A percentile compares a stretch with the other conserved stretches of the same genome.
These are phyloP conservation scores for Tetropium fuscum DNA, from an alignment of 2,888 invertebrate species.

Conservation along the genomic window DNA sequence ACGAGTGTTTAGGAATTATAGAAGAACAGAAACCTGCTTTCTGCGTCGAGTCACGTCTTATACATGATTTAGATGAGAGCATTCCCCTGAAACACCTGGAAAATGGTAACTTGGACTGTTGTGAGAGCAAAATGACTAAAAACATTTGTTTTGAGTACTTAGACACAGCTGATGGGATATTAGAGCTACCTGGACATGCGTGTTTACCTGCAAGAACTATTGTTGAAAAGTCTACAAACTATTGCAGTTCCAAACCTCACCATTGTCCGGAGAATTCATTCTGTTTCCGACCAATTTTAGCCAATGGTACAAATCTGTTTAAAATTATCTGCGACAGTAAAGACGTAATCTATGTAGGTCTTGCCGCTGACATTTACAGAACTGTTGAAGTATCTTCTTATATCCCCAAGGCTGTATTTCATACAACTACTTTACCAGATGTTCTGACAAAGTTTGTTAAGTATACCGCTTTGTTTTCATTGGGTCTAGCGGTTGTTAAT, in stretches of 20 bases:
- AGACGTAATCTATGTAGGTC: slow-evolving; percentile 85
- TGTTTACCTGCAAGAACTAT: slow-evolving; percentile 88
- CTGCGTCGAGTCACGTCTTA: slow-evolving; percentile 80
- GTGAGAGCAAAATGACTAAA: slow-evolving; percentile 75
- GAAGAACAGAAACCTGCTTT: slow-evolving; percentile 77
- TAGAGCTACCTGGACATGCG: slow-evolving; percentile 82
- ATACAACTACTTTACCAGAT: slow-evolving; percentile 76
- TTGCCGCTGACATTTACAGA: slow-evolving; percentile 79
- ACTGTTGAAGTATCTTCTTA: slow-evolving; percentile 83
- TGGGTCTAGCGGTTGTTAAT: slow-evolving; percentile 91
- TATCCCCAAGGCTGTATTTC: slow-evolving; percentile 75
- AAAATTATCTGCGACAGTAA: slow-evolving; percentile 67
- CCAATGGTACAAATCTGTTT: slow-evolving; percentile 80
- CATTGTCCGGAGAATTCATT: slow-evolving; percentile 69
- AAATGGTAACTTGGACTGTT: slow-evolving; percentile 83
- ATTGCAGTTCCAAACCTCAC: slow-evolving; percentile 69
- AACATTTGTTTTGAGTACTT: slow-evolving; percentile 87
- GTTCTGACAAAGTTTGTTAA: slow-evolving; percentile 79
- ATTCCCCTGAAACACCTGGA: slow-evolving; percentile 76
- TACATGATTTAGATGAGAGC: slow-evolving; percentile 80
- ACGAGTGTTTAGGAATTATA: slow-evolving; percentile 74
- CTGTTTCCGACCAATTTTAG: slow-evolving; percentile 85
- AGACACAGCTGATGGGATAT: slow-evolving; percentile 76
- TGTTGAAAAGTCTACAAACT: slow-evolving; percentile 73
- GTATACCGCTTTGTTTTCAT: slow-evolving; percentile 88